phyloP scores from a whole-genome alignment of 2,113 vertebrate genomes.

The Lipophrys pholis region DNA sequence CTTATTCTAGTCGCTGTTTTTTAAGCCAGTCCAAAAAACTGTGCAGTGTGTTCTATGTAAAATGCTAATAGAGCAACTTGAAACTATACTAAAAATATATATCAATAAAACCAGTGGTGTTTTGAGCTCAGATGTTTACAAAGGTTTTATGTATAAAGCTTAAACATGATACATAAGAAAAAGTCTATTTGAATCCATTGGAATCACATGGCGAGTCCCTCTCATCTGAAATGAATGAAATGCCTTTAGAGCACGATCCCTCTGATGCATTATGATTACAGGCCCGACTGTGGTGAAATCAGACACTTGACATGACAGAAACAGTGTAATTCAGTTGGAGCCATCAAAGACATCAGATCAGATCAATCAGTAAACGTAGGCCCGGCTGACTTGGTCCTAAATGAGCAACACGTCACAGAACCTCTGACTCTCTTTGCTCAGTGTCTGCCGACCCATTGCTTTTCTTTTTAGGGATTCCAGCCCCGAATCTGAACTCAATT shows the following conservation, averaged over 20 bases:
- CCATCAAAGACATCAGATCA: constrained; percentile 3
- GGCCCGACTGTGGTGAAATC: constrained; percentile 1
- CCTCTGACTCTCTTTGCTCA: constrained; percentile 34
- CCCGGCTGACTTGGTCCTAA: neutral
- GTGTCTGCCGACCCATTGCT: constrained; percentile 3
- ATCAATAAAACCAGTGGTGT: too few relatives aligned
- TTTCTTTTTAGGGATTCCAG: constrained; percentile 52
- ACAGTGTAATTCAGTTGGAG: neutral
- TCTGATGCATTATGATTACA: constrained; percentile 7
- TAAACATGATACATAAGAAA: too few relatives aligned
- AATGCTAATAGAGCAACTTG: too few relatives aligned
- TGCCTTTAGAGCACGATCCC: constrained; percentile 2
- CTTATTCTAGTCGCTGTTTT: too few relatives aligned
- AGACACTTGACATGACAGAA: constrained; percentile 13
- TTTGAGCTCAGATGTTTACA: too few relatives aligned
- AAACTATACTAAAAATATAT: too few relatives aligned
- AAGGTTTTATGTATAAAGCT: too few relatives aligned
- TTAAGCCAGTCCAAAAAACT: too few relatives aligned
- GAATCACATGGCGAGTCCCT: neutral
- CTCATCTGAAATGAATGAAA: neutral
- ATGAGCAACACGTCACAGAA: constrained; percentile 16
- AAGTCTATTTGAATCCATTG: too few relatives aligned
- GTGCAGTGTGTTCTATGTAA: too few relatives aligned
- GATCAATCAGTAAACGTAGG: constrained; percentile 27
- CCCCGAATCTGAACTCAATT: constrained; percentile 71